phyloP scores from a whole-genome alignment of 2,797 vertebrate species.

The Falco biarmicus region DNA sequence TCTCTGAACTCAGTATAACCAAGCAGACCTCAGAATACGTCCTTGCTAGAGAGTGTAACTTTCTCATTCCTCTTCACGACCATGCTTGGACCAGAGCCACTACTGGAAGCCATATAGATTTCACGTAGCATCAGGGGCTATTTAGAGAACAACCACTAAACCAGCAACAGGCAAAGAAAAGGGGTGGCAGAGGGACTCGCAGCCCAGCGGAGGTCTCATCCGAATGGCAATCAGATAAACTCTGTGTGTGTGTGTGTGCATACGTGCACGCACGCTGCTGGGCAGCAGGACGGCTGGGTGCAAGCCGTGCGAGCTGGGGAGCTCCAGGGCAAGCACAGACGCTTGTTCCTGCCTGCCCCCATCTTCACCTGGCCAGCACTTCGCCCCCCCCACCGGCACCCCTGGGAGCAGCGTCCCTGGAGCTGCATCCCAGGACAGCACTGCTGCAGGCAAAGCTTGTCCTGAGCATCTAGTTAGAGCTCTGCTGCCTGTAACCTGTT shows the following conservation, averaged over 20 bases:
- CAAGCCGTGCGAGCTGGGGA: not conserved
- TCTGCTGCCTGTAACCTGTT: not conserved
- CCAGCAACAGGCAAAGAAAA: not conserved
- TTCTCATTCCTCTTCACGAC: not conserved
- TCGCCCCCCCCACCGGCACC: not conserved
- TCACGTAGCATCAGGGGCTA: too few species aligned
- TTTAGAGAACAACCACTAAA: not conserved
- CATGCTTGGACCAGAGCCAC: not conserved
- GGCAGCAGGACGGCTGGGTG: not conserved
- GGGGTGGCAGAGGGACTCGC: not conserved
- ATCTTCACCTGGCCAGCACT: not conserved
- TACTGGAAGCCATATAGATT: not conserved
- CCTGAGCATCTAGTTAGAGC: not conserved
- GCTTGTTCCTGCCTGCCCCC: not conserved
- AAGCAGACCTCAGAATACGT: not conserved
- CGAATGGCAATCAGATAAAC: not conserved
- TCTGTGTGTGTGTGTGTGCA: too few species aligned
- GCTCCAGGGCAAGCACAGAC: not conserved
- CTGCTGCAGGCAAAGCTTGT: not conserved
- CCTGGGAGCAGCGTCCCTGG: not conserved
- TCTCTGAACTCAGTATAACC: not conserved
- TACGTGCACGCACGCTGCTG: rapidly evolving
- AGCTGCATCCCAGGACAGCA: not conserved
- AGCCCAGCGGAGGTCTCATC: not conserved
- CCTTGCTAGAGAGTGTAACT: not conserved